Base-by-base conservation (phyloP, 92 coral and sea anemone genomes). In the Scolanthus callimorphus region DNA sequence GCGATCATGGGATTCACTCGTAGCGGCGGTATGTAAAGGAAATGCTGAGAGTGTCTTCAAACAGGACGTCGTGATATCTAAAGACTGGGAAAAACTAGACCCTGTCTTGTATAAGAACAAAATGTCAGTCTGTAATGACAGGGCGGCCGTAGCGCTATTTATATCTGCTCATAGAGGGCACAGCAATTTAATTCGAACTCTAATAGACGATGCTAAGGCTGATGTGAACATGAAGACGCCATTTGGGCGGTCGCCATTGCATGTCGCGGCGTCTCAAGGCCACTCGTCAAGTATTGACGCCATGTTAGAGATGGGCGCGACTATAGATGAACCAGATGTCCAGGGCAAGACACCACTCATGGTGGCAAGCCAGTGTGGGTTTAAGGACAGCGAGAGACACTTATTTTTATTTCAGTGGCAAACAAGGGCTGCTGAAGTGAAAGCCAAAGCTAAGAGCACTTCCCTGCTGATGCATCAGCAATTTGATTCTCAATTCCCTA, bases 361-460 rank as follows among this genome's bases (percentile, higher is more conserved):
- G 79, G 74, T 90, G 6, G 99, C 99, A 44, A 94, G 91, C 41
- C 94, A 80, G 58, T 94, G 99, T 59, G 99, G 97, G 2, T 84
- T 80, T 25, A 94, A 94, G 38, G 99, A 94, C 83, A 94, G 97
- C 55, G 99, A 94, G 45, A 78, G 99, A 53, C 99, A 94, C 43
- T 62, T 94, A 60, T 94, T 94, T 81, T 58, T 94, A 25, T 94
- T 84, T 49, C 99, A 94, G 37, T 94, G 99, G 99, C 99, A 94
- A 50, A 90, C 97, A 1, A 79, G 99, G 47, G 97, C 99, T 20
- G 97, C 90, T 12, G 77, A 77, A 56, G 77, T 70, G 13, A 89
- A 74, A 37, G 59, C 80, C 24, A 62, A 65, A 29, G 74, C 59
- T 45, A 65, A 37, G 53, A 81, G 74, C 44, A 84, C 77, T 1